Base-by-base conservation (phyloP, 2,113 vertebrate genomes). In the Pygoscelis adeliae region DNA sequence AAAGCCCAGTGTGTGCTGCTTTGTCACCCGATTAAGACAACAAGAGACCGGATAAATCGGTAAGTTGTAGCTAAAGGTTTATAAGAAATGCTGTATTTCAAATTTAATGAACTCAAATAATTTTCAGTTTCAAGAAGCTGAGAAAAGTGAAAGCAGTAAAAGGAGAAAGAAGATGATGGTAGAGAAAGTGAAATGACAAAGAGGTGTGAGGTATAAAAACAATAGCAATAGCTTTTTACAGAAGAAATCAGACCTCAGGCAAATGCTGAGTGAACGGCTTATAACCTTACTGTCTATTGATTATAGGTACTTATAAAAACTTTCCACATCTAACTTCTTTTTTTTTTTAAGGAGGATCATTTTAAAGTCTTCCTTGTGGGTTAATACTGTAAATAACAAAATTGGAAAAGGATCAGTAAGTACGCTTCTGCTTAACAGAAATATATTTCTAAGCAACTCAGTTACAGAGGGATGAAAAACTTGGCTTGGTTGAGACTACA, bases 11-110 rank as follows among this genome's bases (percentile, higher is more conserved):
- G 5, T 9, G 1, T 11, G 16, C 21, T 62, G 52, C 65, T 83
- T 71, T 72, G 32, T 50, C 46, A 88, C 6, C 32, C 15, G 19
- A 58, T 62, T 36, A 71, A 82, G 25, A 71, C 27, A 89, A 83
- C 5, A 47, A 62, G 25, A 32, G 17, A 76, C 15, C 38, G 53
- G 22, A 47, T 42, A 80, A 55, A 76, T n/a, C 15, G 0, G 0
- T 8, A 58, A 19, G 4, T n/a, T 76, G 67, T 38, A 83, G 12
- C 34, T 44, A 58, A 70, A 87, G 1, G 1, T 63, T 90, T 58
- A 0, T 32, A 71, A 82, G 40, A 78, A 89, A 63, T 22, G 7
- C 20, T 8, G 0, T 36, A 49, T 85, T 84, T 84, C 34, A 78
- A 70, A 55, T 53, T 70, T 70, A 53, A 66, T 30, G 0, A 78